Evolutionary conservation across 2,113 vertebrate genomes (phyloP).

Genomic region (Tautogolabrus adspersus): DNA sequence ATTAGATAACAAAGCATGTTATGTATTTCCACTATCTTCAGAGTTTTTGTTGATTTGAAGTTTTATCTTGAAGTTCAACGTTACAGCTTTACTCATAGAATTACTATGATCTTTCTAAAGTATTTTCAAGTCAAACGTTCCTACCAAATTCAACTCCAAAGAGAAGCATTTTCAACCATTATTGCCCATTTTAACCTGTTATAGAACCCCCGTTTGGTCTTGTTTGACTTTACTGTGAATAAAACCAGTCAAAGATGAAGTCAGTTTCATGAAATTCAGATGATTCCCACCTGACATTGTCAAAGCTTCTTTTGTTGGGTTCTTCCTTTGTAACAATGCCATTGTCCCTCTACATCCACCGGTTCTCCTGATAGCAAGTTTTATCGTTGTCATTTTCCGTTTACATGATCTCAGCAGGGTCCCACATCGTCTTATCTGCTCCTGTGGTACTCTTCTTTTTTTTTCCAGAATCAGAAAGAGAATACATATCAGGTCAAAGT

Average conservation of each 20-base stretch:
- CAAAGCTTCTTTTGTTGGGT: constrained; percentile 3
- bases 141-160: neutral
- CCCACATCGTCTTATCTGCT: constrained; percentile 22
- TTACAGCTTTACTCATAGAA: no score
- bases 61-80: no score
- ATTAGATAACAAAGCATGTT: neutral
- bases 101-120: no score
- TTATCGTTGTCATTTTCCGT: constrained; percentile 8
- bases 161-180: neutral
- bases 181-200: neutral
- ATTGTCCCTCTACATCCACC: neutral
- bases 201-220: neutral
- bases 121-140: neutral
- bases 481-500: constrained; percentile 7
- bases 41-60: no score
- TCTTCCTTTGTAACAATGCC: neutral
- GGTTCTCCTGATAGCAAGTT: constrained; percentile 36
- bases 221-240: neutral
- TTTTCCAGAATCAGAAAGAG: neutral
- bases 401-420: constrained; percentile 25
- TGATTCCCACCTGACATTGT: constrained; percentile 15
- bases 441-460: neutral
- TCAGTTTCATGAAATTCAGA: constrained; percentile 29
- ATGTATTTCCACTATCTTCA: no score
- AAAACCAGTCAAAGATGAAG: neutral